Evolutionary conservation across 2,888 invertebrate genomes (phyloP).

Genomic region (Tetragonisca angustula): DNA sequence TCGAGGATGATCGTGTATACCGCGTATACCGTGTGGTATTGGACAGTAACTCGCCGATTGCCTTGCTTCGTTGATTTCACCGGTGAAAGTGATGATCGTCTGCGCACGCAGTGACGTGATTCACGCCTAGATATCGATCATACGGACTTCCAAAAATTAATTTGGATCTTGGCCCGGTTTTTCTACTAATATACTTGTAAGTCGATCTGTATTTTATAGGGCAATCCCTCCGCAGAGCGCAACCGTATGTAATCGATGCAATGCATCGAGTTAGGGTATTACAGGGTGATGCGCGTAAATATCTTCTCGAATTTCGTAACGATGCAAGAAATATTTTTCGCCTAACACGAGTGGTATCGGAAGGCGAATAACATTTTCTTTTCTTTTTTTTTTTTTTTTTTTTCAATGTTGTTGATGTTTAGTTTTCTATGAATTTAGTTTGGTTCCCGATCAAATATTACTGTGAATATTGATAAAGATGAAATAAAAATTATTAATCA

Average conservation of each 20-base stretch:
- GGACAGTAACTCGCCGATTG: conserved; percentile 68
- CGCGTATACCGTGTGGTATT: conserved; percentile 38
- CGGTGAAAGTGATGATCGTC: conserved; percentile 74
- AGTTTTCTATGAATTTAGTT: no score
- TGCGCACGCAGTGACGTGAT: conserved; percentile 62
- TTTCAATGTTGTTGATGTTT: no score
- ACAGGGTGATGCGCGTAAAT: no score
- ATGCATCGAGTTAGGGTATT: background rate
- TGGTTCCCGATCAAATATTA: no score
- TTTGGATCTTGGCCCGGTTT: conserved; percentile 21
- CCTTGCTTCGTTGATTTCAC: conserved; percentile 74
- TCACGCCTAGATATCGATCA: conserved; percentile 29
- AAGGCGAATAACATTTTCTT: no score
- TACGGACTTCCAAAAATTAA: conserved; percentile 28
- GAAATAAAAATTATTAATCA: no score
- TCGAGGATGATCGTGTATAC: conserved; percentile 58
- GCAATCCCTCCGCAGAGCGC: conserved; percentile 1
- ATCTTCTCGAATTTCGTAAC: no score
- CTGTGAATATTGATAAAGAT: no score
- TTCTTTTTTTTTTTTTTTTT: no score
- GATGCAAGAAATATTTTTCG: no score
- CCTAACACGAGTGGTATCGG: no score
- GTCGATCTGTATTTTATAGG: conserved; percentile 35
- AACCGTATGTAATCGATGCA: background rate
- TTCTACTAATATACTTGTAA: background rate